Percentiles rank a stretch among this genome's conserved stretches.
phyloP scores from a whole-genome alignment of 2,113 vertebrate species.

The Aix galericulata region DNA sequence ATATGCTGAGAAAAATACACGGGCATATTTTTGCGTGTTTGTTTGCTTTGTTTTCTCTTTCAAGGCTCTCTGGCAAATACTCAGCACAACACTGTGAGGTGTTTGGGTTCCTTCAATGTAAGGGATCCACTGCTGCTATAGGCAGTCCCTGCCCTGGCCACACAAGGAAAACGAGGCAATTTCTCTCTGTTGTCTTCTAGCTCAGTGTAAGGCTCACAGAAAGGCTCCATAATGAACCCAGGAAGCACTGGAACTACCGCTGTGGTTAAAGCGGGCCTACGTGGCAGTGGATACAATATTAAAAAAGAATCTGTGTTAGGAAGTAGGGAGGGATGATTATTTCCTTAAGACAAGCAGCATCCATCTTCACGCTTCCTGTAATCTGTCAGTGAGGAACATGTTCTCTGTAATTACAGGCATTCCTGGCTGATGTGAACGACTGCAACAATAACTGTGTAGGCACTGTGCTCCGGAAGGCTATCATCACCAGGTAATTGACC shows the following conservation, averaged over 20 bases:
- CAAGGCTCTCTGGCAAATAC: neutral
- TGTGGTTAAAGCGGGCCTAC: neutral
- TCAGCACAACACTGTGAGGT: neutral
- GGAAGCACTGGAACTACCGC: neutral
- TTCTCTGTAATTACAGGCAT: constrained; percentile 50
- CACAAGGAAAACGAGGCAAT: neutral
- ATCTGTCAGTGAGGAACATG: constrained; percentile 17
- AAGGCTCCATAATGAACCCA: neutral
- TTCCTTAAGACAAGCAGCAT: constrained; percentile 1
- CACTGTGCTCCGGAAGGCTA: neutral
- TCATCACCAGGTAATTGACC: constrained; percentile 32
- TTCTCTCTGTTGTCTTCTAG: neutral
- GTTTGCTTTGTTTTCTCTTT: neutral
- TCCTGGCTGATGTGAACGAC: constrained; percentile 4
- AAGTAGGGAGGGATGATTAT: neutral
- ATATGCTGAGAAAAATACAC: neutral
- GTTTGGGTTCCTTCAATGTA: neutral
- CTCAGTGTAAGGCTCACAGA: neutral
- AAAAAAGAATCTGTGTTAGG: neutral
- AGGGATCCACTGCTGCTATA: accelerated
- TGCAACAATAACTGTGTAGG: neutral
- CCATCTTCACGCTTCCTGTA: neutral
- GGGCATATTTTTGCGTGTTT: neutral
- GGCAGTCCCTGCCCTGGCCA: neutral
- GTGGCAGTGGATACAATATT: neutral